phyloP scores from a whole-genome alignment of 1,140 invertebrate species.

The Armadillidium nasatum region DNA sequence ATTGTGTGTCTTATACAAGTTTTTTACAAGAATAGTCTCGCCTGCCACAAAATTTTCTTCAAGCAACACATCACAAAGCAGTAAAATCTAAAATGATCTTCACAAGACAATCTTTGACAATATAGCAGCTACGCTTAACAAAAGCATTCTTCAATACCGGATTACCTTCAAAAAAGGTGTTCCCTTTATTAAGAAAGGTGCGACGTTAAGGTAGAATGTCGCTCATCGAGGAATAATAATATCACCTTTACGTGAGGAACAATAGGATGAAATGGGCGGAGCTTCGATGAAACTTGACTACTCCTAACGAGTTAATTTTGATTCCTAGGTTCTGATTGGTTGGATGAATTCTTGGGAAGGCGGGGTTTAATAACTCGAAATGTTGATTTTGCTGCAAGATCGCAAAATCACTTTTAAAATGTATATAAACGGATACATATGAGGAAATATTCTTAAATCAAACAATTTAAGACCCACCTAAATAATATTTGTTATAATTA shows the following conservation, averaged over 20 bases:
- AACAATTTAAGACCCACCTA: not conserved
- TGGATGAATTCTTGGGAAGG: too few relatives aligned
- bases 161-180: not conserved
- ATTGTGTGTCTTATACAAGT: too few relatives aligned
- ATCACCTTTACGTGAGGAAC: not conserved
- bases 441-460: not conserved
- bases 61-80: not conserved
- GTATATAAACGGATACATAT: not conserved
- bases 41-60: too few relatives aligned
- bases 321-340: too few relatives aligned
- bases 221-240: not conserved
- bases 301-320: too few relatives aligned
- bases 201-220: not conserved
- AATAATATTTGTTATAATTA: slow-evolving; percentile 3
- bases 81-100: not conserved
- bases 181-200: not conserved
- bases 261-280: slow-evolving; percentile 1
- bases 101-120: not conserved
- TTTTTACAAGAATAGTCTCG: too few relatives aligned
- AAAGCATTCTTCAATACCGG: not conserved
- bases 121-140: not conserved
- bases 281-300: not conserved
- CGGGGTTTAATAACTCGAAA: not conserved
- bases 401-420: not conserved
- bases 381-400: not conserved